phyloP scores from a whole-genome alignment of 2,888 invertebrate species.

The Anoncus sp. region DNA sequence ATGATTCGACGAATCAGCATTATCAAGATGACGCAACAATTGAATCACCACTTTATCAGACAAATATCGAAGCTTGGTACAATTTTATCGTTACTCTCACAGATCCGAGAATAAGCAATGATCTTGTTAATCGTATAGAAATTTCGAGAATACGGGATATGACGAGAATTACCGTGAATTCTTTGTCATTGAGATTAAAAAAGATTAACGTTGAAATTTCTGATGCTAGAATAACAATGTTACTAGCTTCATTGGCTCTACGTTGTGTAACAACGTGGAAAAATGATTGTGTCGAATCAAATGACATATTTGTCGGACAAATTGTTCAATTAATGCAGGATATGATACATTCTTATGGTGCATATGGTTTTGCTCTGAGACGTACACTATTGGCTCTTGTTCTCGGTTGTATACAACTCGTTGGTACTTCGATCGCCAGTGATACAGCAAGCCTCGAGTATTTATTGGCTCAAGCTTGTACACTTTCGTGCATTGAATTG shows the following conservation, averaged over 20 bases:
- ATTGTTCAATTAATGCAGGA: constrained; percentile 78
- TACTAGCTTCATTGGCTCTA: constrained; percentile 78
- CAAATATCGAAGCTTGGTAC: constrained; percentile 81
- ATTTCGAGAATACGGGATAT: constrained; percentile 66
- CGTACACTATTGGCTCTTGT: constrained; percentile 78
- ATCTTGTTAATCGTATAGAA: constrained; percentile 44
- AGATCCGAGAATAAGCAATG: constrained; percentile 75
- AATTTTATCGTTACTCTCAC: constrained; percentile 80
- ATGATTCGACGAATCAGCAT: too few relatives aligned
- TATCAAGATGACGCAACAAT: constrained; percentile 35
- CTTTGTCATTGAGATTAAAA: constrained; percentile 74
- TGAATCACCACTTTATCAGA: constrained; percentile 75
- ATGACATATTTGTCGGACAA: constrained; percentile 70
- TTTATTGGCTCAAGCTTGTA: constrained; percentile 76
- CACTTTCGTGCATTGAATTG: constrained; percentile 76
- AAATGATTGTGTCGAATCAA: constrained; percentile 74
- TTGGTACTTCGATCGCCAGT: constrained; percentile 72
- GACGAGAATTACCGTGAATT: constrained; percentile 75
- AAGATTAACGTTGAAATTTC: constrained; percentile 66
- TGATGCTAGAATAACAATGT: constrained; percentile 75
- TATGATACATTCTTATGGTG: constrained; percentile 76
- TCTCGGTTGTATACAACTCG: constrained; percentile 77
- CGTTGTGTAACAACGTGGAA: constrained; percentile 79
- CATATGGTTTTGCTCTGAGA: constrained; percentile 76
- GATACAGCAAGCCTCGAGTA: constrained; percentile 77